Evolutionary conservation across 2,113 vertebrate species (phyloP).

Genomic region (Micromys minutus): DNA sequence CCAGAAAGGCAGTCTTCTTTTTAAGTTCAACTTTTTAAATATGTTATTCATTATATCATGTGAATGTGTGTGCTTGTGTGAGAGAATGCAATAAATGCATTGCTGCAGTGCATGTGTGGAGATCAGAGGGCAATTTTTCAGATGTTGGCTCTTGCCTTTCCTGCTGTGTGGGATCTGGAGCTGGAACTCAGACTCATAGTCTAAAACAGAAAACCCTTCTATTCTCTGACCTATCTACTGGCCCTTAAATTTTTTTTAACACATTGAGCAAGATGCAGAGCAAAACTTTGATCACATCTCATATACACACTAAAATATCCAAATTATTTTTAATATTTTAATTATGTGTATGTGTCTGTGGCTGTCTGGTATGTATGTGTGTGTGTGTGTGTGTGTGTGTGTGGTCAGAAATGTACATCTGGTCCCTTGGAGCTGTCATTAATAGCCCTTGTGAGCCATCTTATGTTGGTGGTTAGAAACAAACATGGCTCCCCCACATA

Average conservation of each 20-base stretch:
- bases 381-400: not conserved
- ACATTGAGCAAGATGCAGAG: not conserved
- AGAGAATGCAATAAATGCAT: not conserved
- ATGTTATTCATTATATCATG: not conserved
- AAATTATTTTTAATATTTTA: not conserved
- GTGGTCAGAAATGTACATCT: not conserved
- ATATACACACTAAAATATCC: not conserved
- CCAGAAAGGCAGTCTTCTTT: not conserved
- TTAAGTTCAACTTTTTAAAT: not conserved
- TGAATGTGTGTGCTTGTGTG: too few species aligned
- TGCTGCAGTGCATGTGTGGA: not conserved
- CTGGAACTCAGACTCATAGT: not conserved
- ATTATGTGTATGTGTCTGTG: too few species aligned
- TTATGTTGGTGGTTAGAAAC: not conserved
- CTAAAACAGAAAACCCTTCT: not conserved
- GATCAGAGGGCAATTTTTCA: not conserved
- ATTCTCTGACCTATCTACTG: not conserved
- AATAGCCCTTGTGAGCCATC: not conserved
- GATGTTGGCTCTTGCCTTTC: not conserved
- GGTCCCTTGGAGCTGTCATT: not conserved
- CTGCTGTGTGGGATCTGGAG: not conserved
- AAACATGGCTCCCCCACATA: not conserved
- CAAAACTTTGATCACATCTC: constrained; percentile 10
- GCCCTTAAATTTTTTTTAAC: not conserved
- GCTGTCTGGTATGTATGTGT: not conserved